These are phyloP conservation scores for Carduelis carduelis DNA, from an alignment of 2,797 vertebrate genomes.

Conservation along the genomic window DNA sequence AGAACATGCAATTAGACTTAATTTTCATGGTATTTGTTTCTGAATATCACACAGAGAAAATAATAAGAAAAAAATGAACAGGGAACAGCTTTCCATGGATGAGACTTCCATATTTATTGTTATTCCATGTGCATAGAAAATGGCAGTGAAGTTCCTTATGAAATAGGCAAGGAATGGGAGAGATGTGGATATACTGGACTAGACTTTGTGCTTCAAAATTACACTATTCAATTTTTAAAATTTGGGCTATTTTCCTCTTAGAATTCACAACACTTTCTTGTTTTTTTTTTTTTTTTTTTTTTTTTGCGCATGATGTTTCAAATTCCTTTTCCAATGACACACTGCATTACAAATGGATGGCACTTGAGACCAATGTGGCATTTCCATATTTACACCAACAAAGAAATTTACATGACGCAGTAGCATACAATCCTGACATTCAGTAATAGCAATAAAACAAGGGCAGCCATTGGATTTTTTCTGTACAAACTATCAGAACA, in stretches of 20 bases:
- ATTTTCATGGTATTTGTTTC: not conserved
- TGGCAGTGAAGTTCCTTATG: slow-evolving; percentile 83
- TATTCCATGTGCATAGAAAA: slow-evolving; percentile 85
- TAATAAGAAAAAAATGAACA: slow-evolving; percentile 47
- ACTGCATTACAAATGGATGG: slow-evolving; percentile 89
- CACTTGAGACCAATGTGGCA: slow-evolving; percentile 86
- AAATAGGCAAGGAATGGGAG: slow-evolving; percentile 79
- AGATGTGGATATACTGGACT: slow-evolving; percentile 60
- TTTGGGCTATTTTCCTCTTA: slow-evolving; percentile 2
- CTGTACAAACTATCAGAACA: slow-evolving; percentile 94
- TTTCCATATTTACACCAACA: slow-evolving; percentile 94
- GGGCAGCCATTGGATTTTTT: slow-evolving; percentile 86
- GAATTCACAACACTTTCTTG: slow-evolving; percentile 60
- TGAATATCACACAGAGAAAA: slow-evolving; percentile 4
- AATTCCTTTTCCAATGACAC: slow-evolving; percentile 84
- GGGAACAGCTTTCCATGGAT: slow-evolving; percentile 75
- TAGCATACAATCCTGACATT: slow-evolving; percentile 90
- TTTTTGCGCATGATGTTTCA: slow-evolving; percentile 46
- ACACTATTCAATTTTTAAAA: slow-evolving; percentile 79
- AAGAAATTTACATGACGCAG: slow-evolving; percentile 95
- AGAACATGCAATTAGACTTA: not conserved
- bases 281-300: not conserved
- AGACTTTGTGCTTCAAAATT: slow-evolving; percentile 75
- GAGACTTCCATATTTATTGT: slow-evolving; percentile 85
- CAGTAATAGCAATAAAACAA: slow-evolving; percentile 90